Conservation (phyloP, 2,888 invertebrate species). For the Eupithecia subumbrata region DNA sequence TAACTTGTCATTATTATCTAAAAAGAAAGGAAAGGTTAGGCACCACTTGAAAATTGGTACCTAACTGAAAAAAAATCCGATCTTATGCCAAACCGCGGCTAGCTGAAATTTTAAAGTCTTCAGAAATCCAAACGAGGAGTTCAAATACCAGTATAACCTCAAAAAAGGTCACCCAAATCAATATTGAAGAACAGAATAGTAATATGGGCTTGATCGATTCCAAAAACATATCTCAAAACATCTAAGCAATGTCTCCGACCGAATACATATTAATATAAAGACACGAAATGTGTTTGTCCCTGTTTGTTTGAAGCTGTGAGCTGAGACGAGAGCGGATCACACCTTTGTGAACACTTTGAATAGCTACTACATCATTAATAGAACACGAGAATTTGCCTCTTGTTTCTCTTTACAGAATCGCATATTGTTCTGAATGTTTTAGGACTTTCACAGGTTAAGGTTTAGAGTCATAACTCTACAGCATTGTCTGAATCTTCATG, state of each 20-base stretch:
- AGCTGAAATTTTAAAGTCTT: neutral
- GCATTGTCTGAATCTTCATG: too few species aligned
- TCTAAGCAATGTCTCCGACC: constrained; percentile 19
- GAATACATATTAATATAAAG: constrained; percentile 24
- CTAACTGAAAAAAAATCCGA: neutral
- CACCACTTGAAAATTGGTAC: neutral
- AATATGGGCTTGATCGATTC: constrained; percentile 15
- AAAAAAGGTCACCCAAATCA: neutral
- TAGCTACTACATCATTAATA: constrained; percentile 25
- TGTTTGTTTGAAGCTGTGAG: constrained; percentile 27
- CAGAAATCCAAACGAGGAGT: neutral
- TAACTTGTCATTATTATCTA: neutral
- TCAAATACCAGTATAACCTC: neutral
- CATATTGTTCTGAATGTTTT: neutral
- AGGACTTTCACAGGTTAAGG: neutral
- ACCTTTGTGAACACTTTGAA: constrained; percentile 31
- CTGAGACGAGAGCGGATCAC: constrained; percentile 21
- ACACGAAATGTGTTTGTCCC: constrained; percentile 21
- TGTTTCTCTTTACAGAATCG: neutral
- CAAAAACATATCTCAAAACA: constrained; percentile 17
- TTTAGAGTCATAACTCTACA: neutral
- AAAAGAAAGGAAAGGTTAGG: too few species aligned
- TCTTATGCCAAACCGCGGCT: neutral
- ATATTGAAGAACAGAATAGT: neutral
- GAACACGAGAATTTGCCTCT: constrained; percentile 15